A percentile compares a stretch with the other conserved stretches of the same genome.
Conservation (phyloP, 2,797 vertebrate genomes). For the Anguilla megastoma region DNA sequence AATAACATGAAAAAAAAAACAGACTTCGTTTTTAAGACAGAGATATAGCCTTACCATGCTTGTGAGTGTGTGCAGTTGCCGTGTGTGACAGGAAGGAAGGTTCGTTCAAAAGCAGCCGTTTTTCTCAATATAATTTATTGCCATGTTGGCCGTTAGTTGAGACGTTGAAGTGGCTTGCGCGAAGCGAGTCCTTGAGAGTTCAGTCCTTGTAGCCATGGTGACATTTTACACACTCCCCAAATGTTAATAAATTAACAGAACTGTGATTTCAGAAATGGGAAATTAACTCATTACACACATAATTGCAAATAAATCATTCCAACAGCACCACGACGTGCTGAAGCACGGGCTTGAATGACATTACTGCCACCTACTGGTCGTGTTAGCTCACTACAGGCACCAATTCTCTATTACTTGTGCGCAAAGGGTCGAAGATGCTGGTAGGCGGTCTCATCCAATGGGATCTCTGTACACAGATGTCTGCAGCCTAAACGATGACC, state of each 20-base stretch:
- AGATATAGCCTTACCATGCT: neutral
- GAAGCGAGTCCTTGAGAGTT: neutral
- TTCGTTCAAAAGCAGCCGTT: neutral
- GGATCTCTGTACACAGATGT: neutral
- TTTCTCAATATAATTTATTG: neutral
- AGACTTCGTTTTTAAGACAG: neutral
- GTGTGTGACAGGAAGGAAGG: neutral
- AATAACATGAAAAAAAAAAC: constrained; percentile 1
- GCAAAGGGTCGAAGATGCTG: neutral
- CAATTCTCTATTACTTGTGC: neutral
- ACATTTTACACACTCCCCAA: constrained; percentile 10
- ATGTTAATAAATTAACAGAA: constrained; percentile 35
- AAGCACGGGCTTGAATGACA: constrained; percentile 5
- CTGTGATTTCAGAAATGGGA: constrained; percentile 14
- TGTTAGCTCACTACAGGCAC: neutral
- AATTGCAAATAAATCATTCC: constrained; percentile 22
- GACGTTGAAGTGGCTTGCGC: neutral
- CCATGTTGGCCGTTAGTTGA: neutral
- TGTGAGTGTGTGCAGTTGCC: neutral
- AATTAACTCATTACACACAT: constrained; percentile 28
- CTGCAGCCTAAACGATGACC: neutral
- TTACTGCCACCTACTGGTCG: constrained; percentile 38
- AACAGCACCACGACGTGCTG: neutral
- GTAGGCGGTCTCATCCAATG: neutral
- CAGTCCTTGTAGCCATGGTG: neutral